Conservation (phyloP, 2,888 invertebrate species). For the Agrochola lychnidis region DNA sequence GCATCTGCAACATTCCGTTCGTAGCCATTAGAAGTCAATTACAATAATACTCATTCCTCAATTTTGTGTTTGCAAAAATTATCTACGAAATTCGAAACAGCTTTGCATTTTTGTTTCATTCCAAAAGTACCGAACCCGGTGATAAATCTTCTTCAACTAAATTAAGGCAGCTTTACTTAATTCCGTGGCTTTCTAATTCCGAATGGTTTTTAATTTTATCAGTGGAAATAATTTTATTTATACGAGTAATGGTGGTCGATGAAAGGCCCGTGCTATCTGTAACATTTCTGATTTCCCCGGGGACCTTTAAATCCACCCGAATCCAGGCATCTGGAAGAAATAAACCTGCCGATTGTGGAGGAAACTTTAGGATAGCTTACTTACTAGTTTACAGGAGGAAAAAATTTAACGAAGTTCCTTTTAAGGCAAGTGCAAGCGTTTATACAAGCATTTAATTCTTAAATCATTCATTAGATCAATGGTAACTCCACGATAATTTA, state of each 20-base stretch:
- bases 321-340: slow-evolving; percentile 53
- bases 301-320: slow-evolving; percentile 55
- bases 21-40: slow-evolving; percentile 10
- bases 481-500: neutral
- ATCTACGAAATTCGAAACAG: slow-evolving; percentile 27
- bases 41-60: slow-evolving; percentile 27
- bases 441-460: neutral
- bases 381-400: slow-evolving; percentile 17
- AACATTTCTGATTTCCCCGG: slow-evolving; percentile 57
- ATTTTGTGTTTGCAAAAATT: slow-evolving; percentile 21
- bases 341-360: slow-evolving; percentile 58
- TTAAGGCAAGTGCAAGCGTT: neutral
- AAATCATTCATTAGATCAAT: neutral
- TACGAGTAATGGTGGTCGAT: slow-evolving; percentile 48
- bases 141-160: slow-evolving; percentile 58
- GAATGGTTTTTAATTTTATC: slow-evolving; percentile 57
- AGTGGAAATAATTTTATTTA: slow-evolving; percentile 43
- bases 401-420: neutral
- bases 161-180: slow-evolving; percentile 50
- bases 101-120: slow-evolving; percentile 32
- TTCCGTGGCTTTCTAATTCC: slow-evolving; percentile 41
- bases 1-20: slow-evolving; percentile 4
- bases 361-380: slow-evolving; percentile 24
- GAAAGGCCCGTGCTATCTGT: slow-evolving; percentile 45
- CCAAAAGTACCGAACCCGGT: slow-evolving; percentile 30